Conservation (phyloP, 2,888 invertebrate genomes). For the Dioctria linearis region DNA sequence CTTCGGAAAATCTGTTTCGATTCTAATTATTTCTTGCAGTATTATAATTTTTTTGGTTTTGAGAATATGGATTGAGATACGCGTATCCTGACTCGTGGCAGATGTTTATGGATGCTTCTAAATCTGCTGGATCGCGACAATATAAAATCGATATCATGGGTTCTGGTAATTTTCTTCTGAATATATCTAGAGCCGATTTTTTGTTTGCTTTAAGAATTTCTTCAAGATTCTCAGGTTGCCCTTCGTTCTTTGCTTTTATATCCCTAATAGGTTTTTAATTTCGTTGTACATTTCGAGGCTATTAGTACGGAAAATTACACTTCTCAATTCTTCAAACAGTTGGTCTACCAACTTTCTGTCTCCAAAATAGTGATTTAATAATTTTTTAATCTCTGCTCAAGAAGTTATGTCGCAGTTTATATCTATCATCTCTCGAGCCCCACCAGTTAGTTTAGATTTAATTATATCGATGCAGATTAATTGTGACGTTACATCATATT, state of each 20-base stretch:
- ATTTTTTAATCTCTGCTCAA: conserved; percentile 18
- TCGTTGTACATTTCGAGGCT: no score
- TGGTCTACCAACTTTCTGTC: conserved; percentile 49
- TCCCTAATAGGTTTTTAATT: no score
- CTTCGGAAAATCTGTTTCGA: neutral
- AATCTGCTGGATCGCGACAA: neutral
- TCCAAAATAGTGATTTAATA: conserved; percentile 53
- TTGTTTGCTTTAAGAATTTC: neutral
- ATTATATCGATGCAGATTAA: conserved; percentile 24
- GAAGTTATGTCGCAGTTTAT: conserved; percentile 37
- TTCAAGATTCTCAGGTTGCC: no score
- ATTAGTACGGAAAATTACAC: conserved; percentile 36
- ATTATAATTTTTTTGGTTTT: neutral
- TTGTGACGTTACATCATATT: neutral
- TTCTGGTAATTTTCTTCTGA: conserved; percentile 7
- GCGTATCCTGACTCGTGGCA: neutral
- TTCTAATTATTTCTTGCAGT: no score
- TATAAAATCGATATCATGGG: conserved; percentile 12
- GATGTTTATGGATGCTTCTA: conserved; percentile 1
- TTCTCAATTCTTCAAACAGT: conserved; percentile 49
- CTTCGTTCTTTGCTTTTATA: neutral
- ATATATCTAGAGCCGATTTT: neutral
- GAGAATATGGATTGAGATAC: neutral
- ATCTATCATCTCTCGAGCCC: conserved; percentile 35
- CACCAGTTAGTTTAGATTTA: conserved; percentile 49